Evolutionary conservation across 53 echinoderm and acorn worm genomes (phyloP), one percentile per base, ranked within the genome.

Genomic region (Zoroaster sp.): DNA sequence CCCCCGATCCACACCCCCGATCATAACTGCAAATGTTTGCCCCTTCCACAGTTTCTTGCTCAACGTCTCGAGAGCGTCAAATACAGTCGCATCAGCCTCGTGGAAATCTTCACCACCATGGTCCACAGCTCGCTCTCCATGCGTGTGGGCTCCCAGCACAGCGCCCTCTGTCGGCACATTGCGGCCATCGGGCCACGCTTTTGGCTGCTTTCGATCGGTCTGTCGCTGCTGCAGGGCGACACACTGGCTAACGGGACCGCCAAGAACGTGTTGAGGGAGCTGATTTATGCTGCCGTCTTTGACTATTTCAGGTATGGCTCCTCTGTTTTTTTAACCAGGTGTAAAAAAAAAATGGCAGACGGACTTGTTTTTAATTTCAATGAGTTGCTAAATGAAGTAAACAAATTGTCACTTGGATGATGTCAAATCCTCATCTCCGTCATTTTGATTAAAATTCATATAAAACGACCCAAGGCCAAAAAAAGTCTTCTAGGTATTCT

Each of bases 201-300:
- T 88, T 53, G 98, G 7, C 79, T 97, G 43, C 90, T 97, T 2
- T 92, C 91, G 54, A 94, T 97, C 82, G 98, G 94, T 7, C 87
- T 97, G 83, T 97, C 95, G 8, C 73, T 97, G 15, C 91, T 97
- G 12, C 98, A 97, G 70, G 95, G 98, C 4, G 92, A 97, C 71
- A 94, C 93, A 21, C 87, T 97, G 31, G 74, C 87, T 17, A 90
- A 90, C 30, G 88, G 80, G 32, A 94, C 92, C 25, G 89, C 68
- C 51, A 97, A 95, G 92, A 97, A 94, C 53, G 98, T 94, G 41
- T 75, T 97, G 66, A 92, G 98, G 52, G 98, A 97, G 52, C 79
- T 95, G 72, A 94, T 97, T 52, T 97, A 97, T 67, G 91, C 95
- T 23, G 87, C 98, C 10, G 95, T 94, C 33, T 97, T 95, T 90